Percentiles rank a stretch among this genome's conserved stretches.
Conservation (phyloP, 2,888 invertebrate species). For the Gastrophysa polygoni region DNA sequence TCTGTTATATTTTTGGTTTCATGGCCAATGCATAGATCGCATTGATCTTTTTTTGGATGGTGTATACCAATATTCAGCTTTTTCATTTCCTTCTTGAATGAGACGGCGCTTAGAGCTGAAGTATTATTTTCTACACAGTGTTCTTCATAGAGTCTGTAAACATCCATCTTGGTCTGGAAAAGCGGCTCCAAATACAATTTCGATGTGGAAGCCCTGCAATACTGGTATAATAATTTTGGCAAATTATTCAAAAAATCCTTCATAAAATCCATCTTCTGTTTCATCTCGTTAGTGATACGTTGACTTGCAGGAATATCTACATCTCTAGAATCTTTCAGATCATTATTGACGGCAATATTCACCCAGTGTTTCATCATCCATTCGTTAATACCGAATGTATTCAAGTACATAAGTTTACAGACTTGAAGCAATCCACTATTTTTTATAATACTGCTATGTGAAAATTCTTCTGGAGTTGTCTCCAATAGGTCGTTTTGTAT, state of each 20-base stretch:
- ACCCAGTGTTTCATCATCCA: neutral
- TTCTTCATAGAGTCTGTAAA: neutral
- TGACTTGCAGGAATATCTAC: too few relatives aligned
- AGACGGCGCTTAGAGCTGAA: neutral
- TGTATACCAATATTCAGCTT: neutral
- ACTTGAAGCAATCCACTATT: neutral
- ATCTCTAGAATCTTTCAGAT: too few relatives aligned
- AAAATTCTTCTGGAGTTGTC: too few relatives aligned
- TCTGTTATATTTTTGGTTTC: conserved; percentile 16
- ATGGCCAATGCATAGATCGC: conserved; percentile 18
- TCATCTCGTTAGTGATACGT: too few relatives aligned
- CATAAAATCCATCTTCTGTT: too few relatives aligned
- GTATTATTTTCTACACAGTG: too few relatives aligned
- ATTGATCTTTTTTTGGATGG: conserved; percentile 12
- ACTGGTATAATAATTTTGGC: neutral
- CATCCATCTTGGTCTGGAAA: conserved; percentile 6
- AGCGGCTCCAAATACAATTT: conserved; percentile 9
- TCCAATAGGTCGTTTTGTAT: too few relatives aligned
- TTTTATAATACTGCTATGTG: too few relatives aligned
- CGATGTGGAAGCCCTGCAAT: neutral
- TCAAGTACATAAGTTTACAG: neutral
- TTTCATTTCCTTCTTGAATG: neutral
- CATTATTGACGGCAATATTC: too few relatives aligned
- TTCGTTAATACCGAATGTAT: neutral
- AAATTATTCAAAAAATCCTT: neutral